Evolutionary conservation across 2,888 invertebrate genomes (phyloP), one percentile per base, ranked within the genome.

Genomic region (Aspidapion aeneum): DNA sequence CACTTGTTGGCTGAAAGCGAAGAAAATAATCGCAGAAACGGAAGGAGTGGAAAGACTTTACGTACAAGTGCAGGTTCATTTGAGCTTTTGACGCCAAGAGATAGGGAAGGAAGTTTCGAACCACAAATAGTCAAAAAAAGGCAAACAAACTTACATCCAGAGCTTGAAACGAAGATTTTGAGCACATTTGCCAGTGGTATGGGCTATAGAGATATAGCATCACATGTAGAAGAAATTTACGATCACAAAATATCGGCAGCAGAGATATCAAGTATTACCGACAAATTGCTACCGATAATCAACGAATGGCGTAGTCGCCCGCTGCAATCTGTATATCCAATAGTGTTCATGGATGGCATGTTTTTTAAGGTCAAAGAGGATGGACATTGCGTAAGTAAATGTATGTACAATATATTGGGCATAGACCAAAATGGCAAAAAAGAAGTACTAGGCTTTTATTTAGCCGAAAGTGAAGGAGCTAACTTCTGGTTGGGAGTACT

Each of bases 381-480:
- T 7, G 35, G 35, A 12, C 35, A 35, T 35, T 35, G 35, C 35
- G 35, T 35, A 35, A 35, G 35, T 35, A 35, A 35, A 35, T 35
- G 35, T 12, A 35, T 35, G 35, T 35, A 35, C 12, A 35, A 35
- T 12, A 35, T 35, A 35, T 35, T 35, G 12, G 35, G 35, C 35
- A 35, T 35, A 35, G 35, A 35, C 12, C 12, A 35, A 35, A 35
- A 35, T 35, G 35, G 35, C 35, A 2, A 57, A 57, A 57, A 57
- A 57, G 57, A 57, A 57, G 57, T 57, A 20, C 20, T 57, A 22
- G 57, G 57, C 48, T 61, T 58, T 35, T 58, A 58, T 48, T 58
- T 58, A 18, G 58, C 58, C n/a, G 58, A 58, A 58, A 58, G 58
- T 49, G 58, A 58, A 20, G 58, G 58, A 58, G 58, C 58, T 58